A percentile compares a stretch with the other conserved stretches of the same genome.
Conservation (phyloP, 2,797 vertebrate species). For the Myripristis murdjan region DNA sequence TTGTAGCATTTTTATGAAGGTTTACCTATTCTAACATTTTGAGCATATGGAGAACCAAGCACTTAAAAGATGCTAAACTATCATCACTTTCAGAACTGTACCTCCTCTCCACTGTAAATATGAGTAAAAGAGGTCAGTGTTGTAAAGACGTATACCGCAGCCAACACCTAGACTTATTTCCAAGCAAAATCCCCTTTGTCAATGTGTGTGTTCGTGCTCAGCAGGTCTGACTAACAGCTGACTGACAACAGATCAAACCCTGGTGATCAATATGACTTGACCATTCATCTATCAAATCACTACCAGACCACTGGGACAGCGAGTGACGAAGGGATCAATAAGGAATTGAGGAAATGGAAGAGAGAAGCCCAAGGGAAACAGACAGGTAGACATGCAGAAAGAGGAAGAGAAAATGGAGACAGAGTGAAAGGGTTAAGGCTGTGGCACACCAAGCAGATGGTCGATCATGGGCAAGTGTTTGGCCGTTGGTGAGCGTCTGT, state of each 20-base stretch:
- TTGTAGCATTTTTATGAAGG: neutral
- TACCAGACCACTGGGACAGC: slow-evolving; percentile 29
- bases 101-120: neutral
- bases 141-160: neutral
- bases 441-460: too few relatives aligned
- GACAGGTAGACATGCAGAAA: neutral
- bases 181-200: neutral
- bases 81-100: neutral
- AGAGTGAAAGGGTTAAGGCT: too few relatives aligned
- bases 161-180: neutral
- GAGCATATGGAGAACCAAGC: neutral
- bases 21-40: neutral
- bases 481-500: too few relatives aligned
- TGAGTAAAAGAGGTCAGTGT: neutral
- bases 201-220: slow-evolving; percentile 36
- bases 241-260: slow-evolving; percentile 63
- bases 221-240: slow-evolving; percentile 14
- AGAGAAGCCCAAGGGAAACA: slow-evolving; percentile 20
- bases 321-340: slow-evolving; percentile 43
- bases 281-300: slow-evolving; percentile 46
- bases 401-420: neutral
- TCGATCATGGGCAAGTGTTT: too few relatives aligned
- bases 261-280: slow-evolving; percentile 44
- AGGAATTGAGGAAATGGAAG: slow-evolving; percentile 14
- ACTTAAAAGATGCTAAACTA: neutral